Conservation (phyloP, 2,797 vertebrate genomes). For the Enteromius afrohamiltoni region DNA sequence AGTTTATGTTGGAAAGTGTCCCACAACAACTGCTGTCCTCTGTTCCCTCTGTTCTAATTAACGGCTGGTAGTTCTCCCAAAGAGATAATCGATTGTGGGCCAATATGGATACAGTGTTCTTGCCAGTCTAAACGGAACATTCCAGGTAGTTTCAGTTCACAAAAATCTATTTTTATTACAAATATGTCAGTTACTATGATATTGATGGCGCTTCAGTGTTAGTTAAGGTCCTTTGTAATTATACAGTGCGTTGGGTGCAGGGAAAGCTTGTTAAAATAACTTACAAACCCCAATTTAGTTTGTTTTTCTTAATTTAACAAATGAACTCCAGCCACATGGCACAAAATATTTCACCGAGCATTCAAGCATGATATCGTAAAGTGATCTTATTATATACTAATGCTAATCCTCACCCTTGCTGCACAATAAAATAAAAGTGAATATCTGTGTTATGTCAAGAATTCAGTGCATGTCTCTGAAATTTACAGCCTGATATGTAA, state of each 20-base stretch:
- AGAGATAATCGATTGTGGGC: not conserved
- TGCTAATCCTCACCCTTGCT: not conserved
- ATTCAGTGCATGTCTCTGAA: not conserved
- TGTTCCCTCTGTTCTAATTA: slow-evolving; percentile 15
- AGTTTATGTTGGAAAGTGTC: not conserved
- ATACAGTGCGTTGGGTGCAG: not conserved
- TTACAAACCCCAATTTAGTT: not conserved
- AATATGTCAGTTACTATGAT: not conserved
- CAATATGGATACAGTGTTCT: not conserved
- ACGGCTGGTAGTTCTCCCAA: not conserved
- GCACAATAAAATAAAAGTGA: not conserved
- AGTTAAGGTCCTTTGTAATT: not conserved
- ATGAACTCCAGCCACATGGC: not conserved
- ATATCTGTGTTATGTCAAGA: not conserved
- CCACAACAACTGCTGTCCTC: slow-evolving; percentile 2
- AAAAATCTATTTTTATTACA: slow-evolving; percentile 4
- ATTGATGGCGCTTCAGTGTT: not conserved
- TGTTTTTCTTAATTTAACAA: not conserved
- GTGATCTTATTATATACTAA: not conserved
- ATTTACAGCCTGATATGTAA: slow-evolving; percentile 1
- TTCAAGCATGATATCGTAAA: not conserved
- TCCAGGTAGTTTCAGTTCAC: slow-evolving; percentile 18
- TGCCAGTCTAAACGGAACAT: not conserved
- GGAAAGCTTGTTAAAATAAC: not conserved
- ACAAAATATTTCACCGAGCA: not conserved